These are phyloP conservation scores for Anneissia japonica DNA, from an alignment of 35 echinoderm and acorn worm species.

Conservation along the genomic window DNA sequence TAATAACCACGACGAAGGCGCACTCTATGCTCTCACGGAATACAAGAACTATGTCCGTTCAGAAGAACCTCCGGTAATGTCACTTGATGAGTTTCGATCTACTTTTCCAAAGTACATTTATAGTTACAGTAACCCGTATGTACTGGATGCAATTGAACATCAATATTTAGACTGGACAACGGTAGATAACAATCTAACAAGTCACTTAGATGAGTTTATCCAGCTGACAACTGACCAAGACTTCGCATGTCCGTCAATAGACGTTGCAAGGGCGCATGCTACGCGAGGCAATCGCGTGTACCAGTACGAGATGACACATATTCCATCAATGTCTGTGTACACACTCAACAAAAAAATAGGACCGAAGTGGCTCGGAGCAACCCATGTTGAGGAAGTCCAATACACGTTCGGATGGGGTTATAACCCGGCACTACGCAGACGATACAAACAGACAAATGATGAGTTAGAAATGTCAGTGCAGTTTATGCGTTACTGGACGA, in stretches of 20 bases:
- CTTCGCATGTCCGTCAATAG: background rate
- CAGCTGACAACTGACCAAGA: background rate
- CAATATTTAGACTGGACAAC: background rate
- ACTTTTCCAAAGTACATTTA: background rate
- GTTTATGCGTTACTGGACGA: constrained; percentile 74
- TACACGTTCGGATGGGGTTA: constrained; percentile 71
- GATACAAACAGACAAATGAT: constrained; percentile 11
- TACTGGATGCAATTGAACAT: background rate
- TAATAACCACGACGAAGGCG: background rate
- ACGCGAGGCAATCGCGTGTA: background rate
- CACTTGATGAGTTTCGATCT: background rate
- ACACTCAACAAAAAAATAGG: background rate
- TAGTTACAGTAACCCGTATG: background rate
- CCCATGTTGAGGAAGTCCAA: constrained; percentile 56
- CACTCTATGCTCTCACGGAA: background rate
- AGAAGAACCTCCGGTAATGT: background rate
- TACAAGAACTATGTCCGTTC: background rate
- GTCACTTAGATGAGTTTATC: background rate
- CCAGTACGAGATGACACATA: background rate
- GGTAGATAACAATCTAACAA: background rate
- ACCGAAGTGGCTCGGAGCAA: constrained; percentile 63
- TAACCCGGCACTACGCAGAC: background rate
- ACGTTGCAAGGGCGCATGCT: background rate
- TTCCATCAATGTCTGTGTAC: background rate
- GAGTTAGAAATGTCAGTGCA: constrained; percentile 45